Conservation (phyloP, 1,140 invertebrate genomes). For the Adoxophyes honmai region DNA sequence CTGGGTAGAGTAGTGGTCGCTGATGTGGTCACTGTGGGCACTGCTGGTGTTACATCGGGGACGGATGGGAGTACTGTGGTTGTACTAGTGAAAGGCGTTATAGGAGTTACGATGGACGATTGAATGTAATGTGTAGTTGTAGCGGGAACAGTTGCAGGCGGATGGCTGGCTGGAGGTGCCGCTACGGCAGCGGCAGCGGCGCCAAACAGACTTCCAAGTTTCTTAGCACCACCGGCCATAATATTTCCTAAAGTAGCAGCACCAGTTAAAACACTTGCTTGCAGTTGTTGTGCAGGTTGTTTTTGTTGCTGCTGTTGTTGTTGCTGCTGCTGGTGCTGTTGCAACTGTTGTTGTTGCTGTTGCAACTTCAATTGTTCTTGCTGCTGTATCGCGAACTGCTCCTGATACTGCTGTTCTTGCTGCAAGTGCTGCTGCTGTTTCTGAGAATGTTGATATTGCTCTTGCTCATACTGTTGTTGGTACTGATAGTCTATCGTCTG, state of each 20-base stretch:
- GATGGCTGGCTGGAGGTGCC: constrained; percentile 43
- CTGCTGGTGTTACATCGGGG: constrained; percentile 58
- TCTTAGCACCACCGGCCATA: constrained; percentile 75
- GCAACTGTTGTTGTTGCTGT: constrained; percentile 33
- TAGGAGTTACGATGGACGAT: constrained; percentile 56
- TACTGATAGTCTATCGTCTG: constrained; percentile 21
- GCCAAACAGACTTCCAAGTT: constrained; percentile 69
- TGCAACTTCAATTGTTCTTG: constrained; percentile 21
- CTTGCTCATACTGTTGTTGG: constrained; percentile 30
- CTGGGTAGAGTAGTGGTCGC: constrained; percentile 55
- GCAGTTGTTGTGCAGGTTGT: constrained; percentile 56
- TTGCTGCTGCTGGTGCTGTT: constrained; percentile 40
- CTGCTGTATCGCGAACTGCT: constrained; percentile 29
- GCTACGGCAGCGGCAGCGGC: constrained; percentile 66
- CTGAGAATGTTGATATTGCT: constrained; percentile 30
- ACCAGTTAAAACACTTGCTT: constrained; percentile 65
- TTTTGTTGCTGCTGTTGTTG: constrained; percentile 51
- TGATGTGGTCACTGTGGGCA: constrained; percentile 55
- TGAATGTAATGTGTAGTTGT: constrained; percentile 32
- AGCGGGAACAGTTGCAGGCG: constrained; percentile 31
- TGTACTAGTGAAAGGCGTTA: constrained; percentile 64
- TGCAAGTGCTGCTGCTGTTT: constrained; percentile 34
- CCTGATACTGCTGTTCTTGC: constrained; percentile 34
- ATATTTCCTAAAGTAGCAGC: constrained; percentile 69
- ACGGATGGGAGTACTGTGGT: constrained; percentile 61